phyloP scores from a whole-genome alignment of 1,140 invertebrate genomes.

The Limonius californicus region DNA sequence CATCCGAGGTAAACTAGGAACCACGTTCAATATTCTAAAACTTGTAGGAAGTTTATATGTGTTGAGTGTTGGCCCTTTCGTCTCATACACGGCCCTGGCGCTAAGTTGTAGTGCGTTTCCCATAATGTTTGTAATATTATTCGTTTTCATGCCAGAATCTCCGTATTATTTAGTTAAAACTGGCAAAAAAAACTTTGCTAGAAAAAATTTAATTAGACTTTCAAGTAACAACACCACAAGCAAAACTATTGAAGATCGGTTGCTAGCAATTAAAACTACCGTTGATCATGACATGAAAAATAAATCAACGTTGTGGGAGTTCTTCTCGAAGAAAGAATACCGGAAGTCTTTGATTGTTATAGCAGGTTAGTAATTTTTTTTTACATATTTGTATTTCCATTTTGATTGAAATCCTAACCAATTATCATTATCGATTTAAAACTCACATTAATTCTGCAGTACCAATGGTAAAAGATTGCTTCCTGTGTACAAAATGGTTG shows the following conservation, averaged over 20 bases:
- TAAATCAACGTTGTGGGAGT: constrained; percentile 18
- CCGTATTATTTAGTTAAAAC: constrained; percentile 57
- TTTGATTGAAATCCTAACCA: no score
- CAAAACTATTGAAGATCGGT: constrained; percentile 19
- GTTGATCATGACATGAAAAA: constrained; percentile 20
- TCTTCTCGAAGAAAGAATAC: constrained; percentile 16
- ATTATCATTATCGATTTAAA: no score
- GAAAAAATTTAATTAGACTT: constrained; percentile 11
- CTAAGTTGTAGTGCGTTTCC: constrained; percentile 47
- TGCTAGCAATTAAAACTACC: constrained; percentile 25
- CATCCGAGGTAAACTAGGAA: constrained; percentile 58
- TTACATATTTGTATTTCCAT: no score
- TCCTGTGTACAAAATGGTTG: no score
- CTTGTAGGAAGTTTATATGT: constrained; percentile 58
- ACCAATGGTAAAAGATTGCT: no score
- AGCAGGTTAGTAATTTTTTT: not conserved
- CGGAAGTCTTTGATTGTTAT: constrained; percentile 12
- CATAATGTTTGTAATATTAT: constrained; percentile 51
- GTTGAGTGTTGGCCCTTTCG: constrained; percentile 52
- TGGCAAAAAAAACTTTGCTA: not conserved
- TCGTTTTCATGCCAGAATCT: constrained; percentile 57
- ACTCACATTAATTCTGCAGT: no score
- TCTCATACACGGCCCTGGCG: constrained; percentile 44
- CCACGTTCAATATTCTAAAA: constrained; percentile 54
- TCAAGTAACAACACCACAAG: not conserved